Evolutionary conservation across 2,888 invertebrate genomes (phyloP).

Genomic region (Macrophya alboannulata): DNA sequence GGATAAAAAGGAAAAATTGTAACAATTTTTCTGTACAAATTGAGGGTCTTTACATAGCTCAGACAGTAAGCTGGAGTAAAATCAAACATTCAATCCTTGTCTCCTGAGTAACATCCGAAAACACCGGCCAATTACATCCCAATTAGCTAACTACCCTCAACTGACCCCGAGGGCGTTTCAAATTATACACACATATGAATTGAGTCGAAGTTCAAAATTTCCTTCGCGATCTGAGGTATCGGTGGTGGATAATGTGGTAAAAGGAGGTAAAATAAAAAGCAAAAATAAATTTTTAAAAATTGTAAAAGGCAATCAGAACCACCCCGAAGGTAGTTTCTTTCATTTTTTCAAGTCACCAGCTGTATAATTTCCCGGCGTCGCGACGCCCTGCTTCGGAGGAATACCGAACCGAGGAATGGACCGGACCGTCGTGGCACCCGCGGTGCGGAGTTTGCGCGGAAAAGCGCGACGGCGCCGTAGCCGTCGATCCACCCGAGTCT

Average conservation of each 20-base stretch:
- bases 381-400: slow-evolving; percentile 52
- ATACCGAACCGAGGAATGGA: slow-evolving; percentile 55
- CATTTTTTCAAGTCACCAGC: slow-evolving; percentile 24
- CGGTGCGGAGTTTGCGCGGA: slow-evolving; percentile 47
- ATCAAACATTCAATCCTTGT: slow-evolving; percentile 21
- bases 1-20: background rate
- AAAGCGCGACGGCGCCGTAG: slow-evolving; percentile 48
- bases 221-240: background rate
- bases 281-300: background rate
- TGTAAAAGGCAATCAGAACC: background rate
- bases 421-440: slow-evolving; percentile 46
- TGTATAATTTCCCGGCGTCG: slow-evolving; percentile 37
- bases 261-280: background rate
- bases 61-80: slow-evolving; percentile 5
- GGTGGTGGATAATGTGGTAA: background rate
- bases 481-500: slow-evolving; percentile 53
- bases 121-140: slow-evolving; percentile 37
- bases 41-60: background rate
- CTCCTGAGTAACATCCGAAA: background rate
- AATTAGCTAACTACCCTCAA: slow-evolving; percentile 23
- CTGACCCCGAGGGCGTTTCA: background rate
- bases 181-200: background rate
- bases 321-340: background rate
- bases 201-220: background rate
- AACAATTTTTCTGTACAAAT: background rate